Evolutionary conservation across 92 coral and sea anemone species (phyloP).

Genomic region (Micromussa lordhowensis): DNA sequence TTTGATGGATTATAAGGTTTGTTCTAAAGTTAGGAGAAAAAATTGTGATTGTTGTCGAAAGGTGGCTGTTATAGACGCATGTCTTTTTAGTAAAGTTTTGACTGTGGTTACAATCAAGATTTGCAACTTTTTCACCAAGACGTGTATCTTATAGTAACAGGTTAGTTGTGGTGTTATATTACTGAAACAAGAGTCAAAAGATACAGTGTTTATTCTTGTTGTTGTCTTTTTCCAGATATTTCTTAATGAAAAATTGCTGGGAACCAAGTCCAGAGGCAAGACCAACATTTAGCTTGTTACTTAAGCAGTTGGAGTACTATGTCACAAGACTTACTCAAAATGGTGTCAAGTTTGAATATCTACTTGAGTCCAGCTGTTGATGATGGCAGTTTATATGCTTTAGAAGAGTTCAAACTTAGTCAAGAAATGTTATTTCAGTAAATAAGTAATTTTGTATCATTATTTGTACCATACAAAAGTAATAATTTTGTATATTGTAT

Average conservation of each 20-base stretch:
- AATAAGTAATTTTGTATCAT: slow-evolving; percentile 29
- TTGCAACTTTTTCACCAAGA: not conserved
- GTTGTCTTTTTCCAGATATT: slow-evolving; percentile 54
- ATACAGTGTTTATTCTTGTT: not conserved
- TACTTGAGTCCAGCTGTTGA: slow-evolving; percentile 49
- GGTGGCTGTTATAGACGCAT: too few relatives aligned
- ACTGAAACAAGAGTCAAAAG: not conserved
- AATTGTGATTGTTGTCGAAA: too few relatives aligned
- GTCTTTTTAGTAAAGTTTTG: too few relatives aligned
- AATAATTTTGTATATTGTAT: slow-evolving; percentile 51
- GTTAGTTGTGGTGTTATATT: not conserved
- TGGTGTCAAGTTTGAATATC: slow-evolving; percentile 50
- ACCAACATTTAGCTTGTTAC: slow-evolving; percentile 73
- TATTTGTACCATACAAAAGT: slow-evolving; percentile 20
- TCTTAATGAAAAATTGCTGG: slow-evolving; percentile 77
- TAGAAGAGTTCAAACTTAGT: not conserved
- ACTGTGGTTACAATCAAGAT: not conserved
- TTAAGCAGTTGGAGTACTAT: slow-evolving; percentile 56
- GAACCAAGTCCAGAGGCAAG: slow-evolving; percentile 54
- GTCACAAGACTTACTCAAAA: slow-evolving; percentile 46
- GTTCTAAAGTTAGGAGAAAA: too few relatives aligned
- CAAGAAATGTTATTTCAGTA: not conserved
- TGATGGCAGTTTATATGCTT: not conserved
- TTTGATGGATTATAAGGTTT: too few relatives aligned
- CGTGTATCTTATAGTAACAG: not conserved